Base-by-base conservation (phyloP, 2,888 invertebrate genomes). In the Ditula angustiorana region DNA sequence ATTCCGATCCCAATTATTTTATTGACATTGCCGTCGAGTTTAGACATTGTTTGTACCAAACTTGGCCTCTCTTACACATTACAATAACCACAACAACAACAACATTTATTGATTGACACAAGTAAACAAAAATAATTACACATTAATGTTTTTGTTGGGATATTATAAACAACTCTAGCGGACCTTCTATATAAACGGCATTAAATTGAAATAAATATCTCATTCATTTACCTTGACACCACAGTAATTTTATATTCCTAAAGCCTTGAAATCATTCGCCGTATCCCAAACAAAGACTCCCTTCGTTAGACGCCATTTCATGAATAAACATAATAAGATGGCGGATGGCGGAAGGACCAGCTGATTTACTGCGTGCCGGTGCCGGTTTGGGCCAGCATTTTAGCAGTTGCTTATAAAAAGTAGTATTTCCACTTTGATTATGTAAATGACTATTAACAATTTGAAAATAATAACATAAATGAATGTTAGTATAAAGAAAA, bases 321-420 rank as follows among this genome's bases (percentile, higher is more conserved):
- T 92, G 92, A 92, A 92, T 92, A 92, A 90, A 91, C 90, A 91
- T 90, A 85, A 86, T 83, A 82, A 80, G 70, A 83, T 78, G 81
- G 81, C 83, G 84, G 86, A 85, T 30, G 30, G n/a, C 85, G 84
- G 86, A 86, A 85, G 83, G 53, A 77, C 74, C 75, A 80, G 76
- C 86, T 91, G 91, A 91, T 91, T 91, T 90, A 91, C 87, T 79
- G 80, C 76, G 71, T 67, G 69, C 72, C 69, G 67, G 70, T 70
- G 69, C 72, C 73, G 74, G 75, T 26, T 35, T 33, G 35, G 23
- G 35, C 53, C 16, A 46, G 46, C 46, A 28, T 19, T 50, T 50
- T 50, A 11, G 26, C 49, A n/a, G 13, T 35, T 35, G 41, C 16
- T 30, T 50, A 41, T 41, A 30, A 50, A 21, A 13, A 33, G 26